phyloP scores from a whole-genome alignment of 2,888 invertebrate species.

The Dynastes grantii region DNA sequence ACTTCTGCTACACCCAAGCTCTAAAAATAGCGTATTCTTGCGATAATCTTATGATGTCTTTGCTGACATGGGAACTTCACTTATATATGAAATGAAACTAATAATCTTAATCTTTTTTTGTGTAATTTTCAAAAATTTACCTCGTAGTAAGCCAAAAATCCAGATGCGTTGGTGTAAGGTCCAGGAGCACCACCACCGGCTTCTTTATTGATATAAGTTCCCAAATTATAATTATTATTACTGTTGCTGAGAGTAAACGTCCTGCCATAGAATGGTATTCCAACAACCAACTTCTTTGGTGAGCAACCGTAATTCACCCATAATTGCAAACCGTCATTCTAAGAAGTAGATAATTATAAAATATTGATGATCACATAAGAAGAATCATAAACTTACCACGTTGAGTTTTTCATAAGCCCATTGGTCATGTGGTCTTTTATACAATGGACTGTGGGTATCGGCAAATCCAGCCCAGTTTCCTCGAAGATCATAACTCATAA shows the following conservation, averaged over 20 bases:
- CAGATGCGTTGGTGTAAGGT: conserved; percentile 88
- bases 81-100: no score
- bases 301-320: conserved; percentile 94
- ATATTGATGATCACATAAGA: background rate
- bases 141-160: conserved; percentile 91
- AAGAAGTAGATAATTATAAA: conserved; percentile 24
- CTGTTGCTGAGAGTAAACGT: conserved; percentile 87
- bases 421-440: conserved; percentile 89
- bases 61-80: no score
- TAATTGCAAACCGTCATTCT: conserved; percentile 90
- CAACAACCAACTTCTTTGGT: conserved; percentile 89
- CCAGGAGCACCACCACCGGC: conserved; percentile 91
- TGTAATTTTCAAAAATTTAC: conserved; percentile 67
- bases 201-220: conserved; percentile 92
- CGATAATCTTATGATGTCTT: no score
- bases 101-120: no score
- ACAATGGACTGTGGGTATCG: conserved; percentile 90
- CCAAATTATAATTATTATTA: conserved; percentile 87
- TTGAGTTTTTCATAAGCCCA: conserved; percentile 92
- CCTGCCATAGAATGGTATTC: conserved; percentile 91
- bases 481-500: conserved; percentile 89
- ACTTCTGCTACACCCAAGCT: no score
- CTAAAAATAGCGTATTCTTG: no score
- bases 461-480: conserved; percentile 95
- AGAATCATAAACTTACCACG: conserved; percentile 79